Evolutionary conservation across 2,888 invertebrate genomes (phyloP), one percentile per base, ranked within the genome.

Genomic region (Dendrolimus houi): DNA sequence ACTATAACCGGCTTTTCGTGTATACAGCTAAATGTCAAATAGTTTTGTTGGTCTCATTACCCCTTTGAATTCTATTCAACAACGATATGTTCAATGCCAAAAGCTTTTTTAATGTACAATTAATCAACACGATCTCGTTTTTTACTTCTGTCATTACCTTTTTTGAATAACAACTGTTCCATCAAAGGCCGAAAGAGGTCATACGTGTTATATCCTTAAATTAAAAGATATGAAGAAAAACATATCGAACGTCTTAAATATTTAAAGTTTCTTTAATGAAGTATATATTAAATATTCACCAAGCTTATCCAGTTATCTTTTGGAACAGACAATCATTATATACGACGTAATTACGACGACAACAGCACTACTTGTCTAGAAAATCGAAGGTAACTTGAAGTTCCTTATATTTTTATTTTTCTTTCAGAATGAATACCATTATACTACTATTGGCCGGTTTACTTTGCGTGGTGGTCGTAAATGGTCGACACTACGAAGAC

Each of bases 381-480:
- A 55, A 58, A 40, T 62, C 56, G 58, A 65, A 68, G 60, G 61
- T 58, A 56, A 65, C 56, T 47, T 61, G 55, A 57, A 53, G 53
- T 60, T 62, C 57, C 68, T 67, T 57, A 60, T 54, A 61, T 54
- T 59, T 58, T 58, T 66, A 58, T 63, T 65, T 59, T 64, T 62
- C 69, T 67, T 80, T 79, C 56, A 80, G 87, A 87, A 87, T 87
- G 87, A 78, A 81, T 59, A 71, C 66, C 57, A 62, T 77, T 13
- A 59, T 66, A 55, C 29, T 79, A 56, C 58, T 82, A 41, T 59
- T 82, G 54, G 74, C 72, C 52, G 55, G 77, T 13, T 59, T 81
- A 54, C 60, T 80, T 54, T 81, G 71, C 64, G 52, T 80, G 29
- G 66, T 70, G 41, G 65, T 64, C 7, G 80, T 77, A 40, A 72